Base-by-base conservation (phyloP, 2,888 invertebrate genomes). In the Macrostomum cliftonense region DNA sequence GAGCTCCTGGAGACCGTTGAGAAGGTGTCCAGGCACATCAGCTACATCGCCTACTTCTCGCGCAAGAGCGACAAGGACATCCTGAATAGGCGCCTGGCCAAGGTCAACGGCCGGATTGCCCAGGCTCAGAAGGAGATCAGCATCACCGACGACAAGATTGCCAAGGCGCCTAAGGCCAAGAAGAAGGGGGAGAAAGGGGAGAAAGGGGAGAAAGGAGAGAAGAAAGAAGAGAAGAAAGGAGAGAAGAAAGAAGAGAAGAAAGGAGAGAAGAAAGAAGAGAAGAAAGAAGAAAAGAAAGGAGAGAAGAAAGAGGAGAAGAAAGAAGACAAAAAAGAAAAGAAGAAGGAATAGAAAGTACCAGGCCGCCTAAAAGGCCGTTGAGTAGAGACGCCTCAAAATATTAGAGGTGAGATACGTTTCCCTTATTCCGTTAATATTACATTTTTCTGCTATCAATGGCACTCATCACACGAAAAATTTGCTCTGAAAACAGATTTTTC, bases 1-100 rank as follows among this genome's bases (percentile, higher is more conserved):
- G 28, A 28, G 5, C 28, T 28, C 28, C 28, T 28, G 4, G 28
- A 28, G 28, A 28, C 28, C 9, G 28, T 9, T 9, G 28, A 46
- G 14, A n/a, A 46, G 44, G 40, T 42, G 36, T 42, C 46, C 14
- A 42, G 43, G 43, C 46, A 39, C 13, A 21, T 28, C 13, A 20
- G 17, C 20, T 46, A 46, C 46, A 42, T 44, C 44, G 43, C 39
- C 7, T 28, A 17, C 14, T 39, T 46, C 20, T 46, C 28, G 4
- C 28, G 28, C 28, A 28, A 9, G 28, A 28, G 28, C 9, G 28
- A 28, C 28, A 28, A 28, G 28, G 37, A 39, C 43, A 42, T 39
- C 46, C 38, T n/a, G 17, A 20, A 12, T 38, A 37, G 19, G 37
- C 36, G 28, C 21, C n/a, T 37, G 37, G 38, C 17, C 37, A 37